Conservation (phyloP, 2,888 invertebrate genomes). For the Sminthurinus aureus region DNA sequence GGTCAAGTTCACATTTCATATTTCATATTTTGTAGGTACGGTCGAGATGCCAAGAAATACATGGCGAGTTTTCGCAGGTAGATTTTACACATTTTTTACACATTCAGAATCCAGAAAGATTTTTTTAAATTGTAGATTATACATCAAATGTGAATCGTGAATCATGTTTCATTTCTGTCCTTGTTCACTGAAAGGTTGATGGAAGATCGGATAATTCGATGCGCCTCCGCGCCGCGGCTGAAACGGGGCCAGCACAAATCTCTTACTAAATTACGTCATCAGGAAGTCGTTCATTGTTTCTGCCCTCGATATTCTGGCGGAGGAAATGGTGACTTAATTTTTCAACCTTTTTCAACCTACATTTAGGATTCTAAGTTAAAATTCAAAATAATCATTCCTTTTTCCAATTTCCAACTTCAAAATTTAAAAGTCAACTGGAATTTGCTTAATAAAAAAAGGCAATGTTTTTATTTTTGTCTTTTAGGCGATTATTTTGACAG, state of each 20-base stretch:
- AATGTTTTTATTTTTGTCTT: background rate
- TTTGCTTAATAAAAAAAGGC: too few species aligned
- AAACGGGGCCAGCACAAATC: background rate
- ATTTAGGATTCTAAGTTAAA: too few species aligned
- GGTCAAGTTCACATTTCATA: too few species aligned
- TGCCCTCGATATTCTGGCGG: background rate
- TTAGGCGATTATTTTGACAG: background rate
- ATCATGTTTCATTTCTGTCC: too few species aligned
- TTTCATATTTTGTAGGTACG: slow-evolving; percentile 23
- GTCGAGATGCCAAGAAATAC: slow-evolving; percentile 47
- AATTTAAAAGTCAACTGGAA: too few species aligned
- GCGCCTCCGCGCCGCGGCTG: slow-evolving; percentile 19
- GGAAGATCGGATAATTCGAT: slow-evolving; percentile 44
- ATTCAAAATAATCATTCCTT: background rate
- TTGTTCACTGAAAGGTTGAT: slow-evolving; percentile 42
- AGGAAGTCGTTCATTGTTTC: background rate
- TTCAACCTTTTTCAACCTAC: too few species aligned
- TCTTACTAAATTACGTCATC: background rate
- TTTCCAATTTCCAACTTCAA: too few species aligned
- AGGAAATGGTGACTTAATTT: background rate
- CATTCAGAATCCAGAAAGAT: too few species aligned
- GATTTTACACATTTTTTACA: too few species aligned
- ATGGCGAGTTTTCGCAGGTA: slow-evolving; percentile 42
- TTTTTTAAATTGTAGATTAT: too few species aligned
- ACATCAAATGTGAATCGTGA: too few species aligned